Base-by-base conservation (phyloP, 2,888 invertebrate genomes). In the Drosophila parthenogenetica region DNA sequence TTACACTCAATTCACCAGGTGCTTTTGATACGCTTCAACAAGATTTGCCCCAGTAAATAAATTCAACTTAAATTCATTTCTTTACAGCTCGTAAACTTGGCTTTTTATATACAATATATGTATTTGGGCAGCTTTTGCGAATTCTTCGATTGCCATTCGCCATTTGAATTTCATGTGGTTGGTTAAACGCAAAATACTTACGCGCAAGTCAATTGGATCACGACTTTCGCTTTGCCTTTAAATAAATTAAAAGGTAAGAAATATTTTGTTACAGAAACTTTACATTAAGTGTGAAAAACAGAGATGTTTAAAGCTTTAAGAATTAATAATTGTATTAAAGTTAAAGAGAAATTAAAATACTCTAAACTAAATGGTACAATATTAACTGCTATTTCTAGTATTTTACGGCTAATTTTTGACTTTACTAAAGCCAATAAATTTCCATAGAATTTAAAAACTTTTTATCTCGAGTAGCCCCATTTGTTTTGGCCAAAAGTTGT, bases 1-100 rank as follows among this genome's bases (percentile, higher is more conserved):
- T 79, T 73, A 77, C 77, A 79, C 79, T 77, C 77, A 79, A 79
- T 79, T 79, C 79, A 73, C 39, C 64, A 67, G 73, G 43, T 63
- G 43, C 54, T 14, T 43, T 62, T 35, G 46, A 37, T 35, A 35
- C 49, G 64, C 49, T 25, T 64, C 45, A 68, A 35, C 55, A 32
- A 37, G 32, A 60, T 45, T 71, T 43, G 29, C 17, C 45, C 19
- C 17, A 57, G 53, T 35, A 22, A 19, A 40, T 48, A 69, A 58
- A 65, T 59, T 69, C 39, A 39, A 13, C 49, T 53, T 66, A 60
- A 70, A 74, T 74, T 74, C 53, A 62, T 64, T 64, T 77, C 54
- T 42, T 79, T 74, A 17, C 71, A 76, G 77, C 69, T 64, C 59
- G 60, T 59, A 73, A 62, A 55, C 54, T 73, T 67, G 42, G 32